Percentiles rank a stretch among this genome's conserved stretches.
Evolutionary conservation across 2,888 invertebrate species (phyloP).

Genomic region (Drosophila falleni): DNA sequence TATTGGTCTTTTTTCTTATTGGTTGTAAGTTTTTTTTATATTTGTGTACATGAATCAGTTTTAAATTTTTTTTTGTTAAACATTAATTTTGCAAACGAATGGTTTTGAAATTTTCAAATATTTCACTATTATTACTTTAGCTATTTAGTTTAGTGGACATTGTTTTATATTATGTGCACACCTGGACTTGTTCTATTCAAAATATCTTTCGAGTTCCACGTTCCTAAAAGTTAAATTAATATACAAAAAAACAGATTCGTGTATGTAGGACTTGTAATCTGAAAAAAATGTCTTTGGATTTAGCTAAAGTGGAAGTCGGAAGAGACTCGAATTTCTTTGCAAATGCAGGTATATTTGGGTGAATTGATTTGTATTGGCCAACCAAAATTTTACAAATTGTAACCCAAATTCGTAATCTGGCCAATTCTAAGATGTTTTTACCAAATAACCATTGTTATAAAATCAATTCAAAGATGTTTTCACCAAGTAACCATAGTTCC

Average conservation of each 20-base stretch:
- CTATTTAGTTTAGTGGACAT: constrained; percentile 61
- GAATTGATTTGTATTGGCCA: too few relatives aligned
- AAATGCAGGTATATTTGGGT: constrained; percentile 32
- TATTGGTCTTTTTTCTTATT: constrained; percentile 75
- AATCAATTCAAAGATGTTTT: too few relatives aligned
- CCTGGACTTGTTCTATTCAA: constrained; percentile 34
- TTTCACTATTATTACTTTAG: constrained; percentile 39
- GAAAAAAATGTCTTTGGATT: neutral
- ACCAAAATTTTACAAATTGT: too few relatives aligned
- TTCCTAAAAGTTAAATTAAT: neutral
- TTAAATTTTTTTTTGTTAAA: constrained; percentile 65
- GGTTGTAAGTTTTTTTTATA: constrained; percentile 48
- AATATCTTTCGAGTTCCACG: neutral
- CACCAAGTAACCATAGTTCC: too few relatives aligned
- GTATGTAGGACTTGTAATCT: neutral
- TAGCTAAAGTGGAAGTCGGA: constrained; percentile 2
- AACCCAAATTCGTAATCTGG: too few relatives aligned
- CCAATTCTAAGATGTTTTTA: too few relatives aligned
- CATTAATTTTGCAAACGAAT: constrained; percentile 55
- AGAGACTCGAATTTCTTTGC: neutral
- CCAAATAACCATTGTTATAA: too few relatives aligned
- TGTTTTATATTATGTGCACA: constrained; percentile 40
- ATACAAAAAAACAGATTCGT: neutral
- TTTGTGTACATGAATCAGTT: constrained; percentile 57
- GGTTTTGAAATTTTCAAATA: constrained; percentile 42